phyloP scores from a whole-genome alignment of 2,888 invertebrate genomes.

The Callimorpha dominula region DNA sequence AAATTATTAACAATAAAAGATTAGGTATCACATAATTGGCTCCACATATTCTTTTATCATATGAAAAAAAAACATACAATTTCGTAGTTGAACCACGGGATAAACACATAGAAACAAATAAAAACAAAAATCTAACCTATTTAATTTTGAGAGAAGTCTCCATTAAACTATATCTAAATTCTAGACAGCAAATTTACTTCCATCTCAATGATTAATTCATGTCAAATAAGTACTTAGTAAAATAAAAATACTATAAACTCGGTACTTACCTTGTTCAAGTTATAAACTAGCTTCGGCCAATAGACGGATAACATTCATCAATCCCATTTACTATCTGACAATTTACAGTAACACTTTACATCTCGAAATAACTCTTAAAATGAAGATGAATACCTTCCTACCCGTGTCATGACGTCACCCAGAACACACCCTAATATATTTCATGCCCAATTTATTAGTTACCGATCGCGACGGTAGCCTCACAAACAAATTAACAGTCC shows the following conservation, averaged over 20 bases:
- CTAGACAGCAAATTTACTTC: neutral
- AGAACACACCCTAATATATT: slow-evolving; percentile 53
- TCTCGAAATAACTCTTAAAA: slow-evolving; percentile 7
- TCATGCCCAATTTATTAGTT: slow-evolving; percentile 58
- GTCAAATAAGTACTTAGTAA: neutral
- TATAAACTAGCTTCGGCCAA: too few species aligned
- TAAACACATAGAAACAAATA: too few species aligned
- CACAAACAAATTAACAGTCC: slow-evolving; percentile 72
- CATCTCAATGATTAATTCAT: neutral
- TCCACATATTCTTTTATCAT: too few species aligned
- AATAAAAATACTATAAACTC: neutral
- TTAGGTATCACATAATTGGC: too few species aligned
- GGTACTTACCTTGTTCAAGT: neutral
- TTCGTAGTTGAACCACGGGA: too few species aligned
- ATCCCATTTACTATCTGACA: slow-evolving; percentile 1
- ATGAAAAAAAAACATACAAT: too few species aligned
- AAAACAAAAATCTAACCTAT: too few species aligned
- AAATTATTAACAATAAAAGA: too few species aligned
- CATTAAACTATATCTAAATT: too few species aligned
- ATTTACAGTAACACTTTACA: slow-evolving; percentile 7
- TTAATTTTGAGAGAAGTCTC: too few species aligned
- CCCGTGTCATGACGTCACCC: slow-evolving; percentile 24
- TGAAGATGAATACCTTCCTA: slow-evolving; percentile 7
- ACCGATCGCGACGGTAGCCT: slow-evolving; percentile 51
- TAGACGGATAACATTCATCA: neutral